phyloP scores from a whole-genome alignment of 2,113 vertebrate species.

The Scopus umbretta region DNA sequence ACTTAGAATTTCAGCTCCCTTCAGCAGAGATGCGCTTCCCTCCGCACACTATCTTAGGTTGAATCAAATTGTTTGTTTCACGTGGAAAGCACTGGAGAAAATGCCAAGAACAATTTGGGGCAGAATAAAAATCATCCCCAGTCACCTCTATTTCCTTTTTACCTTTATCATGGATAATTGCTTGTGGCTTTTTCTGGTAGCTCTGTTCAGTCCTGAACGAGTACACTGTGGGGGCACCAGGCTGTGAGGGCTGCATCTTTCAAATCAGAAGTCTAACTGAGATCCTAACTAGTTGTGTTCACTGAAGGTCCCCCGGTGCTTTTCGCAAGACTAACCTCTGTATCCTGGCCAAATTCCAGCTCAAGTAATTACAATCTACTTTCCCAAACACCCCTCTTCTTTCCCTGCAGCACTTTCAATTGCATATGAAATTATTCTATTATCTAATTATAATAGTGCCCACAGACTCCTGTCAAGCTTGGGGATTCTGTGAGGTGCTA shows the following conservation, averaged over 20 bases:
- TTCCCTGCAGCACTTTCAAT: slow-evolving; percentile 44
- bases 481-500: background rate
- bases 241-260: background rate
- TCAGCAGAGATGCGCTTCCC: background rate
- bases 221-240: background rate
- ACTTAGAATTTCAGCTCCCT: background rate
- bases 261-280: background rate
- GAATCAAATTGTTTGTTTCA: background rate
- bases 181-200: slow-evolving; percentile 4
- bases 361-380: slow-evolving; percentile 52
- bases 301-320: background rate
- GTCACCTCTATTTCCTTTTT: background rate
- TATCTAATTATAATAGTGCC: slow-evolving; percentile 45
- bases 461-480: background rate
- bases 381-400: slow-evolving; percentile 13
- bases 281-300: background rate
- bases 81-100: background rate
- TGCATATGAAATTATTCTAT: slow-evolving; percentile 50
- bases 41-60: background rate
- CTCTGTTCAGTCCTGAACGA: background rate
- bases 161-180: background rate
- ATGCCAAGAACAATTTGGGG: background rate
- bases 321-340: background rate
- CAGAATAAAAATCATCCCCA: background rate
- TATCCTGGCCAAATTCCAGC: slow-evolving; percentile 64